Evolutionary conservation across 2,113 vertebrate species (phyloP).

Genomic region (Gopherus evgoodei): DNA sequence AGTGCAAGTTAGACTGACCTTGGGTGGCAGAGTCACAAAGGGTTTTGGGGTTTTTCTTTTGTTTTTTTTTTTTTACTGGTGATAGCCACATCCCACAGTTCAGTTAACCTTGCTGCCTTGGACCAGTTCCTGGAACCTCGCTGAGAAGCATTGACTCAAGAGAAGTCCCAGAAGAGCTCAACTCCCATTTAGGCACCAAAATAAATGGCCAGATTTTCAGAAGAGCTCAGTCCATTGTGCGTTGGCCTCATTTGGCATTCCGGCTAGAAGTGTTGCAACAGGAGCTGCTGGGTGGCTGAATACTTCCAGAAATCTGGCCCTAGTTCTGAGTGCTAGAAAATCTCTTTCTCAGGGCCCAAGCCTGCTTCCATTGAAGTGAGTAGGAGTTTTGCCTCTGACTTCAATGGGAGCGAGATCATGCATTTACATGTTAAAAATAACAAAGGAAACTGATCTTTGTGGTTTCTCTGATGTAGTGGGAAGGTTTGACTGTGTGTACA

Average conservation of each 20-base stretch:
- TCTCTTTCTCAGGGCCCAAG: background rate
- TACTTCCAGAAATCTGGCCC: constrained; percentile 2
- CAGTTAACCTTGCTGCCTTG: constrained; percentile 23
- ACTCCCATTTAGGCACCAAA: background rate
- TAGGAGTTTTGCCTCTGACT: background rate
- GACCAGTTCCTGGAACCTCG: background rate
- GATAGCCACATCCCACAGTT: fast-evolving
- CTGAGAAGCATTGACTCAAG: background rate
- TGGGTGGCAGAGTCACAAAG: background rate
- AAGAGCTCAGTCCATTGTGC: background rate
- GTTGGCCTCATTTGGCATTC: background rate
- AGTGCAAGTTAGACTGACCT: background rate
- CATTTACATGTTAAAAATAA: background rate
- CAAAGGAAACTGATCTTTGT: background rate
- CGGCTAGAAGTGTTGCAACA: background rate
- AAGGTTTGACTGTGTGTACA: background rate
- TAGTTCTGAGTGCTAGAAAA: background rate
- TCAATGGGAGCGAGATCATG: background rate
- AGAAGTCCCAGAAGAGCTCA: background rate
- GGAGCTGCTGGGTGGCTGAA: constrained; percentile 29
- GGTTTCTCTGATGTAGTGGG: background rate
- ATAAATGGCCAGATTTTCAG: background rate
- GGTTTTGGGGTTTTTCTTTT: background rate
- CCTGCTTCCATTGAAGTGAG: background rate
- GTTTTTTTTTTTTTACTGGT: background rate